phyloP scores from a whole-genome alignment of 2,888 invertebrate genomes.

The Nineta flava region DNA sequence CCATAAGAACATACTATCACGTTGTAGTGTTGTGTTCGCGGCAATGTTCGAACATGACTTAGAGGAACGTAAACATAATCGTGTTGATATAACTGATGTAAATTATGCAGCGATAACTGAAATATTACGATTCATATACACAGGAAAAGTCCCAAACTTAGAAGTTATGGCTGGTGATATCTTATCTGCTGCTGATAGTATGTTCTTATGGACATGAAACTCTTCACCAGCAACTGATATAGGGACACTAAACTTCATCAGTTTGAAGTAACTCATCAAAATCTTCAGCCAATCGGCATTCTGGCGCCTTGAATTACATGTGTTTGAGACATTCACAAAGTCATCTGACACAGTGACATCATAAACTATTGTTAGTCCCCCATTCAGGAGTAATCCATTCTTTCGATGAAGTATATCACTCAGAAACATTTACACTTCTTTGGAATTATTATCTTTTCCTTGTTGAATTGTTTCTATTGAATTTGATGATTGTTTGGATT shows the following conservation, averaged over 20 bases:
- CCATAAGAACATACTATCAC: conserved; percentile 97
- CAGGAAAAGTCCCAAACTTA: conserved; percentile 87
- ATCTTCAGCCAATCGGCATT: conserved; percentile 88
- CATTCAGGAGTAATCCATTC: conserved; percentile 95
- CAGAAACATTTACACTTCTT: no score
- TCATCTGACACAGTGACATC: conserved; percentile 95
- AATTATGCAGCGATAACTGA: conserved; percentile 95
- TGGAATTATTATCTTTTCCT: no score
- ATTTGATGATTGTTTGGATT: no score
- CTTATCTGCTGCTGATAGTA: conserved; percentile 94
- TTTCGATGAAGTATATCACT: no score
- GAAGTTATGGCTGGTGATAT: conserved; percentile 98
- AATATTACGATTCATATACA: conserved; percentile 97
- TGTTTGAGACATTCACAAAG: conserved; percentile 98
- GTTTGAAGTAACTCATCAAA: conserved; percentile 90
- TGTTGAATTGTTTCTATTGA: no score
- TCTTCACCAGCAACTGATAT: conserved; percentile 80
- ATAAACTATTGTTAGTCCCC: conserved; percentile 98
- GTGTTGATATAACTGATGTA: conserved; percentile 93
- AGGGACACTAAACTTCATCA: conserved; percentile 93
- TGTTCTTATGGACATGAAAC: conserved; percentile 94
- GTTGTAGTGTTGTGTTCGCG: conserved; percentile 95
- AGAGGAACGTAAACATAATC: conserved; percentile 93
- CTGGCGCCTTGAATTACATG: conserved; percentile 93
- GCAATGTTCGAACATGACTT: conserved; percentile 99